Percentiles rank a stretch among this genome's conserved stretches.
These are phyloP conservation scores for Cirrhinus mrigala DNA, from an alignment of 2,797 vertebrate species.

Conservation along the genomic window DNA sequence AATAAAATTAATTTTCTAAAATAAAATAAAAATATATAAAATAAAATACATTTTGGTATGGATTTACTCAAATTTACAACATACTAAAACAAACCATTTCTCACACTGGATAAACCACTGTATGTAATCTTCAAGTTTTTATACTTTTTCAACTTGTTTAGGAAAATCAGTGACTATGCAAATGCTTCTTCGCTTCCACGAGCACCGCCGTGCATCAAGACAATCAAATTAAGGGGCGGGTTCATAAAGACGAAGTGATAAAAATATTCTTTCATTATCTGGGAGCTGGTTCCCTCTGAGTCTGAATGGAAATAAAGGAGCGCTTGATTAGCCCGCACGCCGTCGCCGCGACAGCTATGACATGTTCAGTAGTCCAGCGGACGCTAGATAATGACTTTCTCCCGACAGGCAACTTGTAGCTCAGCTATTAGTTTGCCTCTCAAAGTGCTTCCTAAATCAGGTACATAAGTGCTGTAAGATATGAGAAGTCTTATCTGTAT, in stretches of 20 bases:
- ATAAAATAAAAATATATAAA: too few relatives aligned
- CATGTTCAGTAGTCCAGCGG: constrained; percentile 59
- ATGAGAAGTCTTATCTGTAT: constrained; percentile 57
- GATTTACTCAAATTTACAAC: too few relatives aligned
- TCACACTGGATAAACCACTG: neutral
- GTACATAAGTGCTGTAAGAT: constrained; percentile 62
- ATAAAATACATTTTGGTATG: too few relatives aligned
- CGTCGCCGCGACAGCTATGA: constrained; percentile 49
- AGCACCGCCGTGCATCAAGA: neutral
- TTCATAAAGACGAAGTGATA: constrained; percentile 29
- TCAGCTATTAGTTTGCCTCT: constrained; percentile 69
- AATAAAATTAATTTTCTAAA: too few relatives aligned
- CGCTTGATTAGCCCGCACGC: constrained; percentile 58
- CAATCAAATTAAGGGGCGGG: constrained; percentile 1
- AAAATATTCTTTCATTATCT: constrained; percentile 33
- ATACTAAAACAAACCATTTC: neutral
- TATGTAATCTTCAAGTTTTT: neutral
- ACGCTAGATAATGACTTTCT: constrained; percentile 70
- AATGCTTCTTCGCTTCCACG: neutral
- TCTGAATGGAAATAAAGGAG: constrained; percentile 53
- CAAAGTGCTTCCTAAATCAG: constrained; percentile 61
- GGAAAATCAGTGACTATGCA: neutral
- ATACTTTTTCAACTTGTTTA: neutral
- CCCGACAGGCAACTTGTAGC: constrained; percentile 68
- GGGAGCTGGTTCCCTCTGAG: constrained; percentile 11